phyloP scores from a whole-genome alignment of 2,113 vertebrate genomes.

The Colaptes auratus region DNA sequence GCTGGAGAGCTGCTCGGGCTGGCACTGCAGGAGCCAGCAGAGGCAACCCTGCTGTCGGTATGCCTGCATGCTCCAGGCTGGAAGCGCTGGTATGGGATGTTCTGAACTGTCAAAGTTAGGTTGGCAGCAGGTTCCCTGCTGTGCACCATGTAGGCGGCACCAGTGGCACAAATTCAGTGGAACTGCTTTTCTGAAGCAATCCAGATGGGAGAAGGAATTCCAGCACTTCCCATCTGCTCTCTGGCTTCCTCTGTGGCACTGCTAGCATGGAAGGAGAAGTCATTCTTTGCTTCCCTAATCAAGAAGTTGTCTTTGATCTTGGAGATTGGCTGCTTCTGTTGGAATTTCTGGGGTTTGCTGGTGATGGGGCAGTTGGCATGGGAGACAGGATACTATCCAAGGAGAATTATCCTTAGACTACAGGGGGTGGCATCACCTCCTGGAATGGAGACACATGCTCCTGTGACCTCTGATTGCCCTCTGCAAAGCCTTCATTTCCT shows the following conservation, averaged over 20 bases:
- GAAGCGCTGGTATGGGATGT: not conserved
- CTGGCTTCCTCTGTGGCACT: not conserved
- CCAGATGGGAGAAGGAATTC: not conserved
- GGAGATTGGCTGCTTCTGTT: not conserved
- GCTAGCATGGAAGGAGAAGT: not conserved
- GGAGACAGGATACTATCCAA: not conserved
- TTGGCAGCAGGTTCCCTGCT: not conserved
- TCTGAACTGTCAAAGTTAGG: not conserved
- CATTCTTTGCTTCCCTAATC: not conserved
- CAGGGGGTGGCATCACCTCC: not conserved
- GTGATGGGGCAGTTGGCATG: not conserved
- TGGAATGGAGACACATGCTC: not conserved
- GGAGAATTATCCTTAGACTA: not conserved
- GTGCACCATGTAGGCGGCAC: rapidly evolving
- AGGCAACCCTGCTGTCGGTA: not conserved
- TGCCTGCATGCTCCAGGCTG: not conserved
- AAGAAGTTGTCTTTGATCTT: not conserved
- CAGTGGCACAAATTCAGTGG: not conserved
- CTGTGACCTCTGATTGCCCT: not conserved
- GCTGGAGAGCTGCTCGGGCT: not conserved
- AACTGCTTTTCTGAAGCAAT: not conserved
- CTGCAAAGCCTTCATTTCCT: not conserved
- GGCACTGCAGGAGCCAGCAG: not conserved
- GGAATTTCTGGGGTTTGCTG: not conserved
- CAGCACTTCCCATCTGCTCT: not conserved